Evolutionary conservation across 2,797 vertebrate species (phyloP), one percentile per base, ranked within the genome.

Genomic region (Microhierax caerulescens): DNA sequence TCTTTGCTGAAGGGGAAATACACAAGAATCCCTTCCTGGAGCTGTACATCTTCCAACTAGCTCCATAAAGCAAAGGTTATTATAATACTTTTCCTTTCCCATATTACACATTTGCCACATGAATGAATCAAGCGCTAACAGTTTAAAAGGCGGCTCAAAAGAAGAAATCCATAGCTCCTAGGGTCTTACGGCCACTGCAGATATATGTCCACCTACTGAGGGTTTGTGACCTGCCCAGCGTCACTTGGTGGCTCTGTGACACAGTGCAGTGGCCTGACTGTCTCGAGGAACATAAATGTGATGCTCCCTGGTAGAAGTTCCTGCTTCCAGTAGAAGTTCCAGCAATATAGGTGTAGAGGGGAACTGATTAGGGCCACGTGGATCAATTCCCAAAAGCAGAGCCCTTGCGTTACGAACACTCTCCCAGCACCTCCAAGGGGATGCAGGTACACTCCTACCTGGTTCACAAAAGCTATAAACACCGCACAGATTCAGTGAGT

Each of bases 51-150:
- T 54, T 67, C 34, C 63, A 83, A 60, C 68, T 4, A 74, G 34
- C 68, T 83, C 59, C 91, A 48, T 12, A 89, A 89, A 95, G 64
- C 60, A 88, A 74, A 94, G 68, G 56, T 88, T 94, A 68, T 76
- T 67, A 9, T 4, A 74, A 89, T 5, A 37, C n/a, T 64, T 88
- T 20, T 83, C 53, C 56, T 74, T 83, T 76, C 41, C 77, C 68
- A 30, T 13, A 28, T 16, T 70, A 94, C 67, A 20, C 28, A 19
- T 79, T 89, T 80, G 37, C 59, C 51, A 70, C 41, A 22, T 53
- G 68, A 85, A 87, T 41, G 23, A 91, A 64, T 80, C 56, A 32
- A 63, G 56, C 4, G 16, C 30, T 87, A 56, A 47, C 61, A n/a
- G 67, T 81, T 81, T 25, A 30, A 60, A 60, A 85, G 73, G 56